Evolutionary conservation across 2,113 vertebrate species (phyloP).

Genomic region (Rattus rattus): DNA sequence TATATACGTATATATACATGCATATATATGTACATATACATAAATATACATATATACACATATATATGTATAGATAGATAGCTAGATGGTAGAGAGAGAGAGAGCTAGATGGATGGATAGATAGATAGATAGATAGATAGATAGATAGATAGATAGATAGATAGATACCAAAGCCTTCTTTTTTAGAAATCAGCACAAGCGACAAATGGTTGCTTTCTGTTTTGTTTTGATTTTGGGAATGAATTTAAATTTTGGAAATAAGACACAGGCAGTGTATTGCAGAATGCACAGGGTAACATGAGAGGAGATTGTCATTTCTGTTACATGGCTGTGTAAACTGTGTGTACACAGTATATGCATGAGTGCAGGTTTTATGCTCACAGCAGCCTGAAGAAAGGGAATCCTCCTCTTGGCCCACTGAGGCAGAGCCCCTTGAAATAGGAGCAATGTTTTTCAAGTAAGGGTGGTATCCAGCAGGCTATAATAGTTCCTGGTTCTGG

Average conservation of each 20-base stretch:
- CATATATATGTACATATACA: too few species aligned
- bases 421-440: not conserved
- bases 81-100: too few species aligned
- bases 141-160: too few species aligned
- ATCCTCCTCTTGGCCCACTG: not conserved
- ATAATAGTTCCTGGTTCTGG: not conserved
- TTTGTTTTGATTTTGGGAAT: not conserved
- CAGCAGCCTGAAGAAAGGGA: not conserved
- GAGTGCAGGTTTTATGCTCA: not conserved
- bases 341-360: not conserved
- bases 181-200: not conserved
- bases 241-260: slow-evolving; percentile 7
- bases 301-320: not conserved
- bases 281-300: not conserved
- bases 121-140: too few species aligned
- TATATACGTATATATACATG: too few species aligned
- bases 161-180: not conserved
- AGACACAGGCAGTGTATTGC: not conserved
- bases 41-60: too few species aligned
- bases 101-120: too few species aligned
- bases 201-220: not conserved
- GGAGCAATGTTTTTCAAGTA: not conserved
- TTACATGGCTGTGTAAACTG: not conserved
- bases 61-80: too few species aligned
- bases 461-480: not conserved